A percentile compares a stretch with the other conserved stretches of the same genome.
Evolutionary conservation across 1,140 invertebrate genomes (phyloP).

Genomic region (Rhyzopertha dominica): DNA sequence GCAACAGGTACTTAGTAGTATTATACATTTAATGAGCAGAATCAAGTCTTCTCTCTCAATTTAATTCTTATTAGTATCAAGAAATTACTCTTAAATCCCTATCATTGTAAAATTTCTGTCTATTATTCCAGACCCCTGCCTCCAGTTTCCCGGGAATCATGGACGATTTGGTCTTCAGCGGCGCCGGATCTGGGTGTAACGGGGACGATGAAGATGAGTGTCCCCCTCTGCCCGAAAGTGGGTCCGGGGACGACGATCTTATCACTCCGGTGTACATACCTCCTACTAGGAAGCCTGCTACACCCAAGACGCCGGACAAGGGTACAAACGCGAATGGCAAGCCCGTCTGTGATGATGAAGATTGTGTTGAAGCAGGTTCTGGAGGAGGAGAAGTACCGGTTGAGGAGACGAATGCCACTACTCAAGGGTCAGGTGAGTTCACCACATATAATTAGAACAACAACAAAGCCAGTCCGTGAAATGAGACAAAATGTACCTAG

Average conservation of each 20-base stretch:
- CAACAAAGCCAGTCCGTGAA: too few relatives aligned
- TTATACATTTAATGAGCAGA: not conserved
- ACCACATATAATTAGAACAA: conserved; percentile 22
- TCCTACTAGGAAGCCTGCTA: conserved; percentile 66
- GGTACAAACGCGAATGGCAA: conserved; percentile 45
- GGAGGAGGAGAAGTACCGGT: conserved; percentile 59
- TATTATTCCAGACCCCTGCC: conserved; percentile 73
- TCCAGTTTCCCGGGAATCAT: conserved; percentile 71
- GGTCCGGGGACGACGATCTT: conserved; percentile 80
- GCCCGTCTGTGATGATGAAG: conserved; percentile 75
- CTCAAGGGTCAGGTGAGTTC: conserved; percentile 50
- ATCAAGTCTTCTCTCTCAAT: too few relatives aligned
- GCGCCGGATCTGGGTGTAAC: conserved; percentile 80
- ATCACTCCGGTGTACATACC: conserved; percentile 89
- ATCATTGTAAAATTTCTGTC: too few relatives aligned
- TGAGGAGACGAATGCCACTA: conserved; percentile 57
- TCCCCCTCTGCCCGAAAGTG: conserved; percentile 73
- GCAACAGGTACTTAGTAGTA: conserved; percentile 62
- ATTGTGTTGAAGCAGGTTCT: conserved; percentile 69
- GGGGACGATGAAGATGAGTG: conserved; percentile 83
- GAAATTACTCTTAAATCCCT: too few relatives aligned
- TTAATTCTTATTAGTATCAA: too few relatives aligned
- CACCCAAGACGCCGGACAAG: conserved; percentile 47
- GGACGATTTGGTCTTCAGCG: conserved; percentile 84
- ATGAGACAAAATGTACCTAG: too few relatives aligned